Conservation (phyloP, 2,888 invertebrate genomes). For the Drosophila acutilabella region DNA sequence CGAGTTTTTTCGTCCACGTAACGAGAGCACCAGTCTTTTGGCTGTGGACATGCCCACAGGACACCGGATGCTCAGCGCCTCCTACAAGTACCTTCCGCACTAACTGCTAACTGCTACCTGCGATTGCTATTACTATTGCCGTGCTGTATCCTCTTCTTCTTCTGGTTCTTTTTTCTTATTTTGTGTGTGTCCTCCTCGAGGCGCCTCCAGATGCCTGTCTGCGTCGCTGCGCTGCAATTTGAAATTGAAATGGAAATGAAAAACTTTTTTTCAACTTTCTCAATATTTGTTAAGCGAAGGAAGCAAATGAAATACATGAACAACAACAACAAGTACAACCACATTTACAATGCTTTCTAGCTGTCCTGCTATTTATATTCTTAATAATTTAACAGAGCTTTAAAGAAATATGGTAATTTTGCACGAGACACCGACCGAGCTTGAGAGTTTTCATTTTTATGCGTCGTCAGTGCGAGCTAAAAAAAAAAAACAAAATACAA, state of each 20-base stretch:
- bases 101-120: background rate
- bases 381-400: slow-evolving; percentile 75
- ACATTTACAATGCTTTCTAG: slow-evolving; percentile 14
- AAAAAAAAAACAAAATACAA: slow-evolving; percentile 18
- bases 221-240: slow-evolving; percentile 68
- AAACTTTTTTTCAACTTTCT: slow-evolving; percentile 66
- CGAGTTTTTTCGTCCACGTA: slow-evolving; percentile 87
- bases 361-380: slow-evolving; percentile 63
- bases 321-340: slow-evolving; percentile 20
- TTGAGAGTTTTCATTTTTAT: slow-evolving; percentile 73
- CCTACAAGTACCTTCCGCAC: background rate
- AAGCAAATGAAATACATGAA: slow-evolving; percentile 11
- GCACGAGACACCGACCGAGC: slow-evolving; percentile 34
- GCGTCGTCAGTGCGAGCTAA: slow-evolving; percentile 48
- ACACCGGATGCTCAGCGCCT: slow-evolving; percentile 54
- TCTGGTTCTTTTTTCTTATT: background rate
- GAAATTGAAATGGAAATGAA: slow-evolving; percentile 63
- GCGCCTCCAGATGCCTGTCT: slow-evolving; percentile 18
- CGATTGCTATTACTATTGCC: slow-evolving; percentile 20
- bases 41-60: slow-evolving; percentile 87
- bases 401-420: slow-evolving; percentile 77
- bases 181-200: slow-evolving; percentile 6
- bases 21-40: slow-evolving; percentile 88
- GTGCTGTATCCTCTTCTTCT: slow-evolving; percentile 19
- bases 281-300: slow-evolving; percentile 56